Percentiles rank a stretch among this genome's conserved stretches.
Conservation (phyloP, 2,797 vertebrate species). For the Selene dorsalis region DNA sequence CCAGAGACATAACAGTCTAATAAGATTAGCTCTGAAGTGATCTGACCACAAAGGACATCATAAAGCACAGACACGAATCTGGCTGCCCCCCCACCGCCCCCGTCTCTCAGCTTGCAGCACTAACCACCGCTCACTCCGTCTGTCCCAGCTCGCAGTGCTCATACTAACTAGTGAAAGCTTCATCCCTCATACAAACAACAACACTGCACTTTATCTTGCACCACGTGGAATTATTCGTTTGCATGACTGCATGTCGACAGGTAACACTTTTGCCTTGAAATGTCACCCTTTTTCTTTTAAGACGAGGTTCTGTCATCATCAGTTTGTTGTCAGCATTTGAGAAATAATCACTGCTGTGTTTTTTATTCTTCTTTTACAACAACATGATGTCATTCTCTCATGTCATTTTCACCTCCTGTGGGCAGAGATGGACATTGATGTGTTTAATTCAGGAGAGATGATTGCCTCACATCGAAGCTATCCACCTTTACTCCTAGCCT, state of each 20-base stretch:
- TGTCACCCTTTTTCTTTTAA: slow-evolving; percentile 67
- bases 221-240: slow-evolving; percentile 53
- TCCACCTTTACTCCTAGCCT: slow-evolving; percentile 37
- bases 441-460: slow-evolving; percentile 41
- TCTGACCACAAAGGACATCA: slow-evolving; percentile 53
- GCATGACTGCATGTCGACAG: slow-evolving; percentile 79
- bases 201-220: slow-evolving; percentile 43
- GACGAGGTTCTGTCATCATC: slow-evolving; percentile 49
- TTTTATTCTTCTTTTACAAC: slow-evolving; percentile 57
- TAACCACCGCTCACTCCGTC: slow-evolving; percentile 76
- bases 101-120: slow-evolving; percentile 73
- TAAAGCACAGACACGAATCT: slow-evolving; percentile 55
- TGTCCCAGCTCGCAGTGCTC: slow-evolving; percentile 66
- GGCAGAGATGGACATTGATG: slow-evolving; percentile 39
- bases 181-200: slow-evolving; percentile 40
- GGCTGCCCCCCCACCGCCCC: slow-evolving; percentile 46
- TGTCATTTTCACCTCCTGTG: slow-evolving; percentile 55
- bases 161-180: slow-evolving; percentile 71
- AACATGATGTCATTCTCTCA: slow-evolving; percentile 50
- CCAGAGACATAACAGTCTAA: slow-evolving; percentile 39
- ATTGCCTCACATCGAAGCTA: slow-evolving; percentile 25
- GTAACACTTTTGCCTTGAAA: slow-evolving; percentile 81
- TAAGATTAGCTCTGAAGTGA: slow-evolving; percentile 53
- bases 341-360: slow-evolving; percentile 44
- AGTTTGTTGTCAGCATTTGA: slow-evolving; percentile 46